Evolutionary conservation across 1,140 invertebrate genomes (phyloP), one percentile per base, ranked within the genome.

Genomic region (Ruditapes philippinarum): DNA sequence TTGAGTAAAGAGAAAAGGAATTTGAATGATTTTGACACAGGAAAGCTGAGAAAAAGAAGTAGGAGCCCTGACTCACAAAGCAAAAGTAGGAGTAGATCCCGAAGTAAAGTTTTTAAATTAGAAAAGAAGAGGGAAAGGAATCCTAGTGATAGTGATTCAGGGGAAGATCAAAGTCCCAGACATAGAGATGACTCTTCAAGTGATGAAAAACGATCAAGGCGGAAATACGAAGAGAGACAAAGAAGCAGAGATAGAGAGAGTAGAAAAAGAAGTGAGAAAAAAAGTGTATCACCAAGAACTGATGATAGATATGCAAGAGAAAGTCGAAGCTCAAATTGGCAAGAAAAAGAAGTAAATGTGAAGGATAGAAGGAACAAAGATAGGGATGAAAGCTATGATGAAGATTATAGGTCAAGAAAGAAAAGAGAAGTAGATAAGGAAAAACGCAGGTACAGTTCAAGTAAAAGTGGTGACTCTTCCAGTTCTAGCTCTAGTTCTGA

Each of bases 401-500:
- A 91, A 25, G 60, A 74, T 36, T 89, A 82, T 28, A 73, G 65
- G 25, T 65, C 54, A 51, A 74, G 62, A 78, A 86, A 68, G 42
- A 90, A 79, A 82, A 73, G 70, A 51, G 85, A 83, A 40, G 65
- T 54, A 25, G 85, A 80, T 60, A 76, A 88, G 14, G n/a, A 78
- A 54, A 82, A 57, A 60, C 51, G 31, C 3, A 65, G 78, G 78
- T 73, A 65, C 33, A 62, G 40, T 31, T 33, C 42, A 12, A 80
- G 74, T 79, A 49, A 2, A 19, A 83, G 60, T 33, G 81, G 57
- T 0, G 68, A 40, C 28, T 28, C 49, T 22, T 82, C 80, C 40
- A 80, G 76, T 51, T 68, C 85, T 51, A 88, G 85, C 33, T 80
- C 85, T 19, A 62, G 80, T 54, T 88, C 85, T 28, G 76, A 25